A percentile compares a stretch with the other conserved stretches of the same genome.
Conservation (phyloP, 1,140 invertebrate genomes). For the Kradibia gibbosae region DNA sequence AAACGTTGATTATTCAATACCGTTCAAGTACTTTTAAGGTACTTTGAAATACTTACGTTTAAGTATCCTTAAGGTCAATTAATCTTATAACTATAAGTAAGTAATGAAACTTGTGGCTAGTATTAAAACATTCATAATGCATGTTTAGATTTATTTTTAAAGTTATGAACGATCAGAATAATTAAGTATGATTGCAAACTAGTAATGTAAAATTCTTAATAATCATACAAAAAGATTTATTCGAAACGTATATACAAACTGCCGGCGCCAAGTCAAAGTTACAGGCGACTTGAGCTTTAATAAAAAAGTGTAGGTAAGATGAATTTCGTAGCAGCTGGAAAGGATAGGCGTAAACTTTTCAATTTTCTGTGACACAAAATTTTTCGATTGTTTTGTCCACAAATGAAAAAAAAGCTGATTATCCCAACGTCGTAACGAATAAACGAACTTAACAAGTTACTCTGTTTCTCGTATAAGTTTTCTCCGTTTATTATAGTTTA, state of each 20-base stretch:
- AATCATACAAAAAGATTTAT: not conserved
- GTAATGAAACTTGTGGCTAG: too few species aligned
- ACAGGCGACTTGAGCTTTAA: not conserved
- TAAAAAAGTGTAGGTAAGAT: not conserved
- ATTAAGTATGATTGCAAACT: not conserved
- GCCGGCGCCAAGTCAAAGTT: not conserved
- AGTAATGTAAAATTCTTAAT: not conserved
- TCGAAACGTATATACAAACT: not conserved
- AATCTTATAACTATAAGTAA: too few species aligned
- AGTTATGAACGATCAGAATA: not conserved
- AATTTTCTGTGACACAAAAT: not conserved
- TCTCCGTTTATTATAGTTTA: not conserved
- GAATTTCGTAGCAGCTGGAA: not conserved
- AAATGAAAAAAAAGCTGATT: not conserved
- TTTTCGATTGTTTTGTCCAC: slow-evolving; percentile 4
- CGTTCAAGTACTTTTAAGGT: not conserved
- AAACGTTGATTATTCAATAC: not conserved
- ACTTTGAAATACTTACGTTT: not conserved
- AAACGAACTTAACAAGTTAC: slow-evolving; percentile 36
- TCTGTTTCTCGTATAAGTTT: not conserved
- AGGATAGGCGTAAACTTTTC: not conserved
- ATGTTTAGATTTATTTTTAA: too few species aligned
- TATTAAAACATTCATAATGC: too few species aligned
- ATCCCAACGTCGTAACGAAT: not conserved
- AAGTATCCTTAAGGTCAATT: not conserved